Evolutionary conservation across 2,113 vertebrate genomes (phyloP).

Genomic region (Podocnemis expansa): DNA sequence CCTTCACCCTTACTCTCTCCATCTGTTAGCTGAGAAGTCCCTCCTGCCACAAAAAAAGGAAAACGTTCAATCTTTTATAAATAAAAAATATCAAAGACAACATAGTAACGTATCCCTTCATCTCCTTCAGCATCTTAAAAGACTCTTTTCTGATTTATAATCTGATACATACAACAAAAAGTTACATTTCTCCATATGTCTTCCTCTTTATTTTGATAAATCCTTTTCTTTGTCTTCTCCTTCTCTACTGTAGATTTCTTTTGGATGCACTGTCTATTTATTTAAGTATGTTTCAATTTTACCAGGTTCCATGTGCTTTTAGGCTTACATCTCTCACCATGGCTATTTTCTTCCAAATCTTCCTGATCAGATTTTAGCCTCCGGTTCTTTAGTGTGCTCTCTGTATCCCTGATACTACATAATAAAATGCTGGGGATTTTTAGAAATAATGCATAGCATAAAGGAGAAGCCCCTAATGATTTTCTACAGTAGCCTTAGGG

Average conservation of each 20-base stretch:
- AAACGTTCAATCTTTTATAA: neutral
- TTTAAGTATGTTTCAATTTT: neutral
- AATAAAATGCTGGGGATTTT: neutral
- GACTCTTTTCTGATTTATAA: neutral
- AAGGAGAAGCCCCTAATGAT: neutral
- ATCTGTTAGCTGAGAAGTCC: neutral
- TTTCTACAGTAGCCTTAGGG: neutral
- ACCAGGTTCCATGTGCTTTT: neutral
- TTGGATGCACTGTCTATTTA: neutral
- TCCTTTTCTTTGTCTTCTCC: too few relatives aligned
- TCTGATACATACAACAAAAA: neutral
- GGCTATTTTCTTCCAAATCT: neutral
- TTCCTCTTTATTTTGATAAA: too few relatives aligned
- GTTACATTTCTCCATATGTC: neutral
- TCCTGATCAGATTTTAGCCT: neutral
- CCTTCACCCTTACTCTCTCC: neutral
- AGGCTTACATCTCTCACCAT: neutral
- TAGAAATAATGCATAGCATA: neutral
- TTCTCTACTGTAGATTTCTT: neutral
- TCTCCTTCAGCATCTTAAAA: neutral
- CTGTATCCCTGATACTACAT: neutral
- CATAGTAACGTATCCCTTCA: neutral
- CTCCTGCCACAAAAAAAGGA: neutral
- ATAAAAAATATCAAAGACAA: neutral
- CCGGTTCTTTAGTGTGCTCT: neutral